These are phyloP conservation scores for Forpus xanthops DNA, from an alignment of 2,797 vertebrate genomes.

Conservation along the genomic window DNA sequence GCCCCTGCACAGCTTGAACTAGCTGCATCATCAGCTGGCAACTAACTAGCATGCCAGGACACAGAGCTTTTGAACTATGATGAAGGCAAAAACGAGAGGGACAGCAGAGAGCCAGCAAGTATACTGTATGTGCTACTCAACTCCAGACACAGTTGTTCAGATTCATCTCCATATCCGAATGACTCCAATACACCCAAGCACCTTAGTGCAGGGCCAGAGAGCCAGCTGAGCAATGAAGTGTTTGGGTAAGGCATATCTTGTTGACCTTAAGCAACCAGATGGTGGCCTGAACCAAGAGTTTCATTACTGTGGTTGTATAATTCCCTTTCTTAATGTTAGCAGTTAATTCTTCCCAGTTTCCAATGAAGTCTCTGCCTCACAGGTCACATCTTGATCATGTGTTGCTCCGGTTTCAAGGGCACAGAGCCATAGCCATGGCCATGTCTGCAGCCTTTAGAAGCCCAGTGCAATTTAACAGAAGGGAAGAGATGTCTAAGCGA, in stretches of 20 bases:
- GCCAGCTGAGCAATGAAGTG: not conserved
- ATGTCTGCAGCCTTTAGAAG: not conserved
- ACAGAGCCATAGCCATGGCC: not conserved
- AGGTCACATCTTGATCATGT: not conserved
- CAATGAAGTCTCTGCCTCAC: not conserved
- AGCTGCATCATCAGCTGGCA: not conserved
- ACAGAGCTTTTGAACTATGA: not conserved
- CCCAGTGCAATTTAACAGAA: not conserved
- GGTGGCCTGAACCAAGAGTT: not conserved
- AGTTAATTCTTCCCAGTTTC: not conserved
- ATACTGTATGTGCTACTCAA: not conserved
- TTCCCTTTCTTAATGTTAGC: not conserved
- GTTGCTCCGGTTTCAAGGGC: not conserved
- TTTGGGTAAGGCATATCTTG: not conserved
- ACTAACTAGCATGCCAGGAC: fast-evolving
- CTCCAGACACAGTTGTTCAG: not conserved
- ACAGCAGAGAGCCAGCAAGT: not conserved
- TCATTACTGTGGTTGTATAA: not conserved
- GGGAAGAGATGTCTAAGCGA: not conserved
- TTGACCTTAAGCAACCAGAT: not conserved
- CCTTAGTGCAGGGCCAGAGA: not conserved
- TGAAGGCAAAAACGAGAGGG: not conserved
- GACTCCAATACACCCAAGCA: not conserved
- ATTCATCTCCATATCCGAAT: not conserved
- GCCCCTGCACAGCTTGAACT: fast-evolving